phyloP scores from a whole-genome alignment of 2,888 invertebrate species.

The Notodonta ziczac region DNA sequence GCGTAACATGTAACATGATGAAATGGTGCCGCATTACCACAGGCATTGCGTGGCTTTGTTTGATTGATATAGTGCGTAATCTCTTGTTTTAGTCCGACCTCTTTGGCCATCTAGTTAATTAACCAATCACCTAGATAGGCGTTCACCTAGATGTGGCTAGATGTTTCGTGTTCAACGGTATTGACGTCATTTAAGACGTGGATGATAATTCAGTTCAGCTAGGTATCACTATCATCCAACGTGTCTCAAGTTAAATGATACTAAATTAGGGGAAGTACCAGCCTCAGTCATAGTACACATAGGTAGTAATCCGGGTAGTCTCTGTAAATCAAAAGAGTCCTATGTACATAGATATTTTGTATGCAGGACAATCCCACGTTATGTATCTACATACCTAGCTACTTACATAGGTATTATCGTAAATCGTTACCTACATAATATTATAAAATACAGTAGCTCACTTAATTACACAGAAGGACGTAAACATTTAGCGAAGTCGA shows the following conservation, averaged over 20 bases:
- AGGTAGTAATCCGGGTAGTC: too few relatives aligned
- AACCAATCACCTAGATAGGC: constrained; percentile 38
- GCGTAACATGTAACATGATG: constrained; percentile 65
- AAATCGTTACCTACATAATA: not conserved
- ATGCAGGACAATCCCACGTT: too few relatives aligned
- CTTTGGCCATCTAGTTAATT: constrained; percentile 46
- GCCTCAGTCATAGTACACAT: too few relatives aligned
- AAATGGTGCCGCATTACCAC: constrained; percentile 71
- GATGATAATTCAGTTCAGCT: too few relatives aligned
- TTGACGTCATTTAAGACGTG: not conserved
- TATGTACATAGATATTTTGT: too few relatives aligned
- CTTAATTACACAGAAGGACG: constrained; percentile 24
- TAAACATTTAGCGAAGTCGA: constrained; percentile 42
- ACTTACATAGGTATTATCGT: too few relatives aligned
- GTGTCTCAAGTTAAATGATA: too few relatives aligned
- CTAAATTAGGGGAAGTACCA: too few relatives aligned
- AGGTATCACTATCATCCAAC: too few relatives aligned
- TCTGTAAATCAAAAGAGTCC: too few relatives aligned
- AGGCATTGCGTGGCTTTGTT: constrained; percentile 69
- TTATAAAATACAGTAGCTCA: constrained; percentile 7
- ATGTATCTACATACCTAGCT: too few relatives aligned
- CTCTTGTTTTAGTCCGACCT: constrained; percentile 65
- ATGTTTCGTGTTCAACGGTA: not conserved
- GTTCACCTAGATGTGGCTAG: constrained; percentile 3
- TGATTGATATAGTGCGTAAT: constrained; percentile 80